phyloP scores from a whole-genome alignment of 1,140 invertebrate species.

The Doryteuthis pealeii region DNA sequence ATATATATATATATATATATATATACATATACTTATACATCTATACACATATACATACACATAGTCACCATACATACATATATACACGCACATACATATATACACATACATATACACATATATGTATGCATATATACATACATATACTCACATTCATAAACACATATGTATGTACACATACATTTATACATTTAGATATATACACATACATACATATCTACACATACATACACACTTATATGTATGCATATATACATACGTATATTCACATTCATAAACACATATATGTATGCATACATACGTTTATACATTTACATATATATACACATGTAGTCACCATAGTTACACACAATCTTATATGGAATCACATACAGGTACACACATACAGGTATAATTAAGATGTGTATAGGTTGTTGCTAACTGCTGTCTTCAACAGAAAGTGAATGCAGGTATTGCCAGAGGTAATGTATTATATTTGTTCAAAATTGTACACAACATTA shows the following conservation, averaged over 20 bases:
- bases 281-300: background rate
- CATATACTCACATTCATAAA: too few species aligned
- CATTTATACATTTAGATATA: background rate
- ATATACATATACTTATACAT: background rate
- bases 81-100: background rate
- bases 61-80: background rate
- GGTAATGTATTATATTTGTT: too few species aligned
- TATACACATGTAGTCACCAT: background rate
- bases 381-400: background rate
- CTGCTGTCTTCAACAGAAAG: too few species aligned
- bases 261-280: too few species aligned
- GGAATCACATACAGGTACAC: background rate
- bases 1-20: background rate
- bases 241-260: too few species aligned
- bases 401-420: too few species aligned
- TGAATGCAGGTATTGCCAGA: too few species aligned
- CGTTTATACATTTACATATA: background rate
- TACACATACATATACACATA: background rate
- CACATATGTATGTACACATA: background rate
- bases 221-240: too few species aligned
- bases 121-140: background rate
- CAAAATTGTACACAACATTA: too few species aligned
- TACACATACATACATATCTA: background rate
- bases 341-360: background rate
- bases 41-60: too few species aligned